phyloP scores from a whole-genome alignment of 2,888 invertebrate species.

The Balanococcus diminutus region DNA sequence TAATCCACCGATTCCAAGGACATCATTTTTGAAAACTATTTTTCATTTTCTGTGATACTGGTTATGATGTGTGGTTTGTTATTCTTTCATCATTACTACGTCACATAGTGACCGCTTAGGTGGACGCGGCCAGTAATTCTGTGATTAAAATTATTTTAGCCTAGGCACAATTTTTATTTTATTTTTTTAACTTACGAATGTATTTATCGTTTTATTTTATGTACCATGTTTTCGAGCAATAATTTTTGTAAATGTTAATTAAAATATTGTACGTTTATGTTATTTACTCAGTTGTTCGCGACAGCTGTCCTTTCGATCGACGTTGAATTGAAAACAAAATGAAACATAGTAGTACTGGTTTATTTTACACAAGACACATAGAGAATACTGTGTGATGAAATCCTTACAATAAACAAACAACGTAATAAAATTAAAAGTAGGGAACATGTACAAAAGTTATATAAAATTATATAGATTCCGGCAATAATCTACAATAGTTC shows the following conservation, averaged over 20 bases:
- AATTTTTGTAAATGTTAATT: conserved; percentile 35
- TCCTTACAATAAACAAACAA: conserved; percentile 11
- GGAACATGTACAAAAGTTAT: neutral
- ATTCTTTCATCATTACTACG: neutral
- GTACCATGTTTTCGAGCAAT: conserved; percentile 5
- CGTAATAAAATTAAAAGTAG: neutral
- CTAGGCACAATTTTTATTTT: neutral
- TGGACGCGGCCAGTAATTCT: neutral
- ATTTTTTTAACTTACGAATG: neutral
- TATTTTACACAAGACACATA: conserved; percentile 47
- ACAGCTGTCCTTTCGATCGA: neutral
- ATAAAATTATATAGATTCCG: neutral
- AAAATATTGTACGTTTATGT: neutral
- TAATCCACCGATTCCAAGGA: neutral
- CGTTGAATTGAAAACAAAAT: neutral
- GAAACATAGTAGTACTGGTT: neutral
- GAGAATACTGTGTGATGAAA: neutral
- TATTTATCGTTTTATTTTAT: neutral
- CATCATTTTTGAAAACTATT: neutral
- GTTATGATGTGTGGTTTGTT: neutral
- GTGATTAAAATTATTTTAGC: neutral
- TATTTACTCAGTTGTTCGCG: neutral
- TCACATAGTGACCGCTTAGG: neutral
- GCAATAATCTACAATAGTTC: neutral
- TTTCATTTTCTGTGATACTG: neutral